Conservation (phyloP, 2,113 vertebrate genomes). For the Phrynosoma blainvillii region DNA sequence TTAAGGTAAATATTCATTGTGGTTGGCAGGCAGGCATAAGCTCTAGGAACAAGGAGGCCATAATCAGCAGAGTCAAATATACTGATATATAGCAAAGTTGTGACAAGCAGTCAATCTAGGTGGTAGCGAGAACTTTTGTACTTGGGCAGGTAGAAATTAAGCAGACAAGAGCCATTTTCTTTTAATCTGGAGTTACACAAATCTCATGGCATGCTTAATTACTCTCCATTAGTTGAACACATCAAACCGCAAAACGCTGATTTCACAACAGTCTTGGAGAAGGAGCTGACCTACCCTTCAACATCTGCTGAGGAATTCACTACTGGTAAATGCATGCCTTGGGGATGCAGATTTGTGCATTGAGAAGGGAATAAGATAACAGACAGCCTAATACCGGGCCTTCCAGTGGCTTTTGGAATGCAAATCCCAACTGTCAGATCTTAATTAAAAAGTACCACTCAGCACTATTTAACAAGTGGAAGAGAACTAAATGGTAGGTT, state of each 20-base stretch:
- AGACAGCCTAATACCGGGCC: constrained; percentile 61
- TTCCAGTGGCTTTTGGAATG: constrained; percentile 79
- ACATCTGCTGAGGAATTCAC: neutral
- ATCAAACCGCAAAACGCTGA: constrained; percentile 57
- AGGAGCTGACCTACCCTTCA: constrained; percentile 17
- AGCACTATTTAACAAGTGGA: constrained; percentile 79
- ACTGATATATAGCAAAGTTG: constrained; percentile 21
- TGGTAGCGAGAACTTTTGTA: constrained; percentile 34
- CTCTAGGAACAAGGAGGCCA: neutral
- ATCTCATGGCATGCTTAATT: constrained; percentile 52
- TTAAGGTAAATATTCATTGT: neutral
- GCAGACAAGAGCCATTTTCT: constrained; percentile 45
- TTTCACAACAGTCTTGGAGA: constrained; percentile 41
- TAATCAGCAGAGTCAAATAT: neutral
- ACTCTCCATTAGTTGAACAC: constrained; percentile 54
- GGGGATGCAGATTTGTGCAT: neutral
- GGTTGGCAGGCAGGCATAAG: neutral
- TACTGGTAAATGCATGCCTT: constrained; percentile 1
- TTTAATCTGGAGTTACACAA: constrained; percentile 41
- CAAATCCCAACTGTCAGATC: constrained; percentile 80
- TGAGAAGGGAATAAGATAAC: constrained; percentile 43
- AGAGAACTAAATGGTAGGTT: constrained; percentile 80
- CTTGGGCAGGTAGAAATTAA: constrained; percentile 39
- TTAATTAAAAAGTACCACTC: constrained; percentile 82
- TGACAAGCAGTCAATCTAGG: constrained; percentile 39